These are phyloP conservation scores for Acyrthosiphon pisum DNA, from an alignment of 1,140 invertebrate genomes.

Conservation along the genomic window DNA sequence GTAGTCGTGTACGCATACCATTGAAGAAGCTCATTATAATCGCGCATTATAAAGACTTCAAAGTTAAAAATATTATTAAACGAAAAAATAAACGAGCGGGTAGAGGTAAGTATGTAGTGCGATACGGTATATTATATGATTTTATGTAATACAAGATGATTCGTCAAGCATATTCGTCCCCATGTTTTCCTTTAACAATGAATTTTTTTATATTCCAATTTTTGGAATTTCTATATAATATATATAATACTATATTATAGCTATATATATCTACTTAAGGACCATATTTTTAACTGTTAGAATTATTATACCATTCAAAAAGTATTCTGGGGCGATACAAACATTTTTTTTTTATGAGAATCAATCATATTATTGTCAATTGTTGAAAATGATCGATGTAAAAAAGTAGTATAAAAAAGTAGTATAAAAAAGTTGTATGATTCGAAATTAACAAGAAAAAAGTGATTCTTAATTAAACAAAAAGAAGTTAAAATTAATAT, in stretches of 20 bases:
- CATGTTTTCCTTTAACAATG: background rate
- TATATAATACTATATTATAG: too few relatives aligned
- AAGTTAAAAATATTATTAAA: slow-evolving; percentile 9
- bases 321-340: background rate
- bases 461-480: too few relatives aligned
- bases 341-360: background rate
- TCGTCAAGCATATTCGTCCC: background rate
- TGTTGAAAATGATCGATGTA: too few relatives aligned
- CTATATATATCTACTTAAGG: too few relatives aligned
- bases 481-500: too few relatives aligned
- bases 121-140: background rate
- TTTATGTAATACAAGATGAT: background rate
- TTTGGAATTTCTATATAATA: too few relatives aligned
- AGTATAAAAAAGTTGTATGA: too few relatives aligned
- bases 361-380: background rate
- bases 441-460: too few relatives aligned
- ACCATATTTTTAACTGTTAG: background rate
- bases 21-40: background rate
- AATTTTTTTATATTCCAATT: background rate
- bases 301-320: background rate
- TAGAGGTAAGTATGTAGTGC: background rate
- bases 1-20: background rate
- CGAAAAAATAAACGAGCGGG: background rate
- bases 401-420: too few relatives aligned
- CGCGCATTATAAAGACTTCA: background rate